Conservation (phyloP, 2,113 vertebrate species). For the Bostrychus sinensis region DNA sequence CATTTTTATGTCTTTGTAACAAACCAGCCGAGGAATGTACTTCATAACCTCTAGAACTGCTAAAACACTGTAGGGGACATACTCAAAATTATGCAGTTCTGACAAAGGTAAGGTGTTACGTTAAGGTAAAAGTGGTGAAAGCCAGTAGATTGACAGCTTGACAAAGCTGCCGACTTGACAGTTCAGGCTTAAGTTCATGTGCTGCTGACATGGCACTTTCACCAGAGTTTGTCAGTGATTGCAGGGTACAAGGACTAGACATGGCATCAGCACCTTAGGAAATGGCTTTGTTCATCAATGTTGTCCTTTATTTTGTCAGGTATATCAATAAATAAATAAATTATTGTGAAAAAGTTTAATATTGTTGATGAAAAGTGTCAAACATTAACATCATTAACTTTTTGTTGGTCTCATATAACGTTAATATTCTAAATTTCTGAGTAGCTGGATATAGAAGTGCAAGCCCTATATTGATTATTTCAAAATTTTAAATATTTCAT, state of each 20-base stretch:
- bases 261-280: slow-evolving; percentile 6
- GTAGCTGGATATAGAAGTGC: no score
- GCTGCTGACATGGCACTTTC: slow-evolving; percentile 8
- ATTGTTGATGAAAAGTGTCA: no score
- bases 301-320: background rate
- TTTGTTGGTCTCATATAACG: no score
- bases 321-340: no score
- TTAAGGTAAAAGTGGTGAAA: background rate
- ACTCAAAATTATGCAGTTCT: background rate
- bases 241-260: background rate
- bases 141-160: no score
- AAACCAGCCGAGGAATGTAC: slow-evolving; percentile 17
- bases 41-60: background rate
- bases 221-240: background rate
- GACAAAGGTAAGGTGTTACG: slow-evolving; percentile 16
- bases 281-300: background rate
- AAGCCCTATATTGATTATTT: no score
- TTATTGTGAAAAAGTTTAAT: no score
- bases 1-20: slow-evolving; percentile 1
- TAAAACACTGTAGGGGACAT: slow-evolving; percentile 9
- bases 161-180: slow-evolving; percentile 10
- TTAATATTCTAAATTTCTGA: no score
- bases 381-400: no score
- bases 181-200: background rate
- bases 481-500: no score